Percentiles rank a stretch among this genome's conserved stretches.
Conservation (phyloP, 1,140 invertebrate genomes). For the Drosophila carrolli region DNA sequence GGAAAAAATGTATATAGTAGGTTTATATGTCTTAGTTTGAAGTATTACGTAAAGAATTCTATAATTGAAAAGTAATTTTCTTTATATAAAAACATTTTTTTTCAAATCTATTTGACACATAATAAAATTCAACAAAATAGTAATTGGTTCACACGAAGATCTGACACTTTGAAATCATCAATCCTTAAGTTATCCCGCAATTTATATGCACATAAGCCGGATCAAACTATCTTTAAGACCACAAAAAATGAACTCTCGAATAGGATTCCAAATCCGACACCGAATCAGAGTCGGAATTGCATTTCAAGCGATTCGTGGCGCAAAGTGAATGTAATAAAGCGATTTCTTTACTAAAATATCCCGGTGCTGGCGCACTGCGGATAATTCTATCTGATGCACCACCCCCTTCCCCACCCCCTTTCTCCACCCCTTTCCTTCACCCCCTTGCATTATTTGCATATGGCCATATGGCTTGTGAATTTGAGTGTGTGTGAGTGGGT, state of each 20-base stretch:
- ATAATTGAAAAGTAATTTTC: no score
- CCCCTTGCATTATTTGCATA: slow-evolving; percentile 40
- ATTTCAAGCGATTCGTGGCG: slow-evolving; percentile 39
- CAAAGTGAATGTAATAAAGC: slow-evolving; percentile 50
- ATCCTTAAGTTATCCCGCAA: slow-evolving; percentile 16
- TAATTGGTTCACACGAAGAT: not conserved
- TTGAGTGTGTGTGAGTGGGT: not conserved
- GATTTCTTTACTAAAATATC: slow-evolving; percentile 60
- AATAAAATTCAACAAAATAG: not conserved
- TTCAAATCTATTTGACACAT: no score
- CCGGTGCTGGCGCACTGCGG: slow-evolving; percentile 47
- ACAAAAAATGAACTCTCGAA: slow-evolving; percentile 8
- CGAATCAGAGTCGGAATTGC: slow-evolving; percentile 36
- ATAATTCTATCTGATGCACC: slow-evolving; percentile 56
- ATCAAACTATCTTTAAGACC: slow-evolving; percentile 11
- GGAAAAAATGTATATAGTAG: no score
- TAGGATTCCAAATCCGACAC: slow-evolving; percentile 20
- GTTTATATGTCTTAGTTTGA: no score
- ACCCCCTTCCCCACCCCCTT: not conserved
- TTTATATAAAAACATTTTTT: no score
- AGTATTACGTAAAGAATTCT: not conserved
- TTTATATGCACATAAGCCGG: not conserved
- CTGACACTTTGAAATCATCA: slow-evolving; percentile 2
- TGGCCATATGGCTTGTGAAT: slow-evolving; percentile 33
- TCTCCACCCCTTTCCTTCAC: not conserved